These are phyloP conservation scores for Stenoptilia bipunctidactyla DNA, from an alignment of 2,888 invertebrate species.

Conservation along the genomic window DNA sequence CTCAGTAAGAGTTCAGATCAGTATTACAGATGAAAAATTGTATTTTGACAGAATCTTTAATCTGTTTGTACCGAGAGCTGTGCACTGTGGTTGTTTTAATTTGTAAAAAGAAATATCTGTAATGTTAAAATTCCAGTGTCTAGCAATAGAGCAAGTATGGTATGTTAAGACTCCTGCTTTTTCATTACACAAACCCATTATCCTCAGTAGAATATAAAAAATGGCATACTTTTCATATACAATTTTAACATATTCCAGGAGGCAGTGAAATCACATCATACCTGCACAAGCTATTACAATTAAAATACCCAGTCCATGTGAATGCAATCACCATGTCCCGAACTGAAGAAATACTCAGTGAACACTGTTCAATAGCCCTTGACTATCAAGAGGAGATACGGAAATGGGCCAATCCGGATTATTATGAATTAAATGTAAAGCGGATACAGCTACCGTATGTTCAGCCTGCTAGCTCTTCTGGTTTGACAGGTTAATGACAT, in stretches of 20 bases:
- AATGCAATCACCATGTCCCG: slow-evolving; percentile 89
- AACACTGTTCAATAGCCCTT: slow-evolving; percentile 81
- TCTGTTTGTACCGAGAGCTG: too few relatives aligned
- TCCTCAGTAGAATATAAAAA: too few relatives aligned
- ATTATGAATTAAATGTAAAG: slow-evolving; percentile 85
- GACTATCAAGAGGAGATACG: slow-evolving; percentile 85
- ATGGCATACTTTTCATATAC: too few relatives aligned
- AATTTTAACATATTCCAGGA: slow-evolving; percentile 35
- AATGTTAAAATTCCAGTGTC: too few relatives aligned
- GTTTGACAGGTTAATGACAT: slow-evolving; percentile 66
- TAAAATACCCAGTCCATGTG: slow-evolving; percentile 93
- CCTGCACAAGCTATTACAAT: slow-evolving; percentile 87
- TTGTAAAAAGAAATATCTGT: too few relatives aligned
- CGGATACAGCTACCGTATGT: slow-evolving; percentile 90
- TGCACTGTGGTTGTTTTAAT: too few relatives aligned
- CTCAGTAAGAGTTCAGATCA: too few relatives aligned
- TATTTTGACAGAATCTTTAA: too few relatives aligned
- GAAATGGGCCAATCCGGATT: slow-evolving; percentile 85
- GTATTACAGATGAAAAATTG: too few relatives aligned
- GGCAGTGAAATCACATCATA: slow-evolving; percentile 89
- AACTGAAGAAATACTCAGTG: slow-evolving; percentile 88
- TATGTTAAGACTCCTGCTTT: too few relatives aligned
- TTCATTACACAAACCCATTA: too few relatives aligned
- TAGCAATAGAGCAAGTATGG: too few relatives aligned
- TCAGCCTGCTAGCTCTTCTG: slow-evolving; percentile 71